Evolutionary conservation across 2,113 vertebrate genomes (phyloP).

Genomic region (Carettochelys insculpta): DNA sequence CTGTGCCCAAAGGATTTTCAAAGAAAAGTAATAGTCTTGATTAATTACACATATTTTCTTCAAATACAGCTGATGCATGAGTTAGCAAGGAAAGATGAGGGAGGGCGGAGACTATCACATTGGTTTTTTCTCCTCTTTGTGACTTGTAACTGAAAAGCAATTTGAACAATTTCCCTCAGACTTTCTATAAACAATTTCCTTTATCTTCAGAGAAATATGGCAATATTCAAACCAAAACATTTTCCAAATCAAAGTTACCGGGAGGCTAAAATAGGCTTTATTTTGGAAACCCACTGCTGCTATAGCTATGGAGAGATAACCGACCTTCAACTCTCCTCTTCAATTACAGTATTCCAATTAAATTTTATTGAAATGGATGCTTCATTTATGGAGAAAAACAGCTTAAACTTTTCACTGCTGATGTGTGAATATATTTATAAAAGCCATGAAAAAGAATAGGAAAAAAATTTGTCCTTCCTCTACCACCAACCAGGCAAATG

Average conservation of each 20-base stretch:
- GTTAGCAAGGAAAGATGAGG: neutral
- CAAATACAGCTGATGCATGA: neutral
- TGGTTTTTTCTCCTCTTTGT: neutral
- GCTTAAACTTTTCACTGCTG: neutral
- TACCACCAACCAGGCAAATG: neutral
- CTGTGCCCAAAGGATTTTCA: neutral
- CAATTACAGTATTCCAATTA: neutral
- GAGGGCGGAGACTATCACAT: neutral
- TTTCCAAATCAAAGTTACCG: neutral
- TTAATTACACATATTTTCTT: neutral
- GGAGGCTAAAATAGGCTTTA: neutral
- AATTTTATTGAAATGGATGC: neutral
- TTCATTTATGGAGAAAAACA: neutral
- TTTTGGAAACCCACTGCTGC: neutral
- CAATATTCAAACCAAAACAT: neutral
- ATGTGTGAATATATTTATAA: neutral
- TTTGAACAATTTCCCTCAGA: neutral
- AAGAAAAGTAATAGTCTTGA: conserved; percentile 17
- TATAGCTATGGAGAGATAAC: neutral
- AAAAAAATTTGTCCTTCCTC: neutral
- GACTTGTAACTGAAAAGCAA: neutral
- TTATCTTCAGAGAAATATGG: neutral
- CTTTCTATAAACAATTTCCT: neutral
- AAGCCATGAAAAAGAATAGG: neutral
- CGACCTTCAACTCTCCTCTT: neutral